phyloP scores from a whole-genome alignment of 2,797 vertebrate genomes.

The Anableps anableps region DNA sequence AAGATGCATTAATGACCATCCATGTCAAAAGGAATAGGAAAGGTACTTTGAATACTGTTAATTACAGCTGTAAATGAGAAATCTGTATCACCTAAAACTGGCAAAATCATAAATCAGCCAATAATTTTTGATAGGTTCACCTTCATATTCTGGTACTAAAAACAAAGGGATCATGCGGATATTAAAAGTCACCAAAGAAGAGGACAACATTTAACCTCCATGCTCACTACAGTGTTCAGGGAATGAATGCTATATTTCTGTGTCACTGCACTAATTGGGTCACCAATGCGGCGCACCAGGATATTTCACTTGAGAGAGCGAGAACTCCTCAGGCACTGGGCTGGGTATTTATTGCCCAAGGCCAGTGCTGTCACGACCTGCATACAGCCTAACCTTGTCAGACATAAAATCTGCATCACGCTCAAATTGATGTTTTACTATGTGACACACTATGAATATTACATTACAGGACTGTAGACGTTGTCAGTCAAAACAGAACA shows the following conservation, averaged over 20 bases:
- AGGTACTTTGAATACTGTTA: neutral
- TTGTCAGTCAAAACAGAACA: conserved; percentile 89
- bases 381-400: conserved; percentile 84
- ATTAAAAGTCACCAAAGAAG: conserved; percentile 11
- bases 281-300: conserved; percentile 54
- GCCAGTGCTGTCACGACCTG: conserved; percentile 82
- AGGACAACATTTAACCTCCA: conserved; percentile 55
- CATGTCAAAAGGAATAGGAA: neutral
- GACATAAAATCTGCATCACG: conserved; percentile 88
- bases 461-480: conserved; percentile 90
- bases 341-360: conserved; percentile 77
- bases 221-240: conserved; percentile 38
- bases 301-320: conserved; percentile 73
- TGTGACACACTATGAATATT: conserved; percentile 98
- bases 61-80: neutral
- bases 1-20: neutral
- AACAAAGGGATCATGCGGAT: conserved; percentile 27
- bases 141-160: neutral
- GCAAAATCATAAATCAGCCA: neutral
- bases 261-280: conserved; percentile 81
- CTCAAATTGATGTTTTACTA: conserved; percentile 92
- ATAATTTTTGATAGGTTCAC: neutral
- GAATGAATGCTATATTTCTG: conserved; percentile 62
- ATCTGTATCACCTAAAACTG: neutral
- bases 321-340: conserved; percentile 65